Conservation (phyloP, 2,113 vertebrate species). For the Oenanthe oenanthe region DNA sequence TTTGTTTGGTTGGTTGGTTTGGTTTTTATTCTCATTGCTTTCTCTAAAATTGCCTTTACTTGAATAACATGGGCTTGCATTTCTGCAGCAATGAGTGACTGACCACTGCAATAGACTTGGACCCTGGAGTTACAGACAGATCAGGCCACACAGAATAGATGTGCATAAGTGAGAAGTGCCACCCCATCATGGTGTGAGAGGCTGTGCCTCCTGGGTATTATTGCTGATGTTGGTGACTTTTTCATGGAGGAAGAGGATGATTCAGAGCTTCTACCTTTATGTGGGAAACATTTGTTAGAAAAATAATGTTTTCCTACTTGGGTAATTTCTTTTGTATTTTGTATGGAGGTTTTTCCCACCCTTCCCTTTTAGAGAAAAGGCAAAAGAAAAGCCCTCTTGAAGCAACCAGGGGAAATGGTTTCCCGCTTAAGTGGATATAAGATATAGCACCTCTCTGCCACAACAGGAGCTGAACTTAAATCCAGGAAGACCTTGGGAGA, state of each 20-base stretch:
- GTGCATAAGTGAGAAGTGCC: neutral
- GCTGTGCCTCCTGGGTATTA: neutral
- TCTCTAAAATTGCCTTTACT: neutral
- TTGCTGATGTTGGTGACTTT: neutral
- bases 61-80: neutral
- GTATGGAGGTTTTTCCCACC: neutral
- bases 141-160: neutral
- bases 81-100: neutral
- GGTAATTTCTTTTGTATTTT: neutral
- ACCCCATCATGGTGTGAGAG: neutral
- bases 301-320: neutral
- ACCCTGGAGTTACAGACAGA: neutral
- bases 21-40: neutral
- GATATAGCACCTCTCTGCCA: neutral
- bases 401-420: neutral
- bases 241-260: neutral
- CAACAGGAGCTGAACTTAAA: neutral
- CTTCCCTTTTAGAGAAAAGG: neutral
- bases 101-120: neutral
- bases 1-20: too few relatives aligned
- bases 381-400: neutral
- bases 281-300: neutral
- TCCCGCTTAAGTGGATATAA: accelerated
- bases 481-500: neutral
- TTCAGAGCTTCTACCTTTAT: neutral